Percentiles rank a stretch among this genome's conserved stretches.
phyloP scores from a whole-genome alignment of 37 sponge, comb jelly and placozoan genomes.

The Hexactinellida sp. region DNA sequence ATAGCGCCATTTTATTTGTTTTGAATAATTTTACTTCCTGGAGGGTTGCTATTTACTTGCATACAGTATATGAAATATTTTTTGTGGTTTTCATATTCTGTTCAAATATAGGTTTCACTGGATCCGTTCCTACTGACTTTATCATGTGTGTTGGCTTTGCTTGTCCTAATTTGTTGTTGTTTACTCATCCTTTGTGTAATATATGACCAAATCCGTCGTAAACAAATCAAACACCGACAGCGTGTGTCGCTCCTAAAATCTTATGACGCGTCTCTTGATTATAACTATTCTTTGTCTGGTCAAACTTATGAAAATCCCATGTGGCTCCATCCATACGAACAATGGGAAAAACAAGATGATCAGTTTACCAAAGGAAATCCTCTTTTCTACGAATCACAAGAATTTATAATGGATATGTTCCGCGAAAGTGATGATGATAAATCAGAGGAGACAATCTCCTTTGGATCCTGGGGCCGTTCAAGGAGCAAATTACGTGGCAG shows the following conservation, averaged over 20 bases:
- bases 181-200: neutral
- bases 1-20: no score
- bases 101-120: neutral
- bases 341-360: slow-evolving; percentile 10
- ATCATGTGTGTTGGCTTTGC: neutral
- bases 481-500: neutral
- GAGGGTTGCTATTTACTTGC: no score
- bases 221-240: slow-evolving; percentile 5
- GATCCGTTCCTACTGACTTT: neutral
- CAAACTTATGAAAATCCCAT: neutral
- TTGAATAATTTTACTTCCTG: no score
- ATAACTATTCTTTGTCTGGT: neutral
- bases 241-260: neutral
- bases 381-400: neutral
- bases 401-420: slow-evolving; percentile 7
- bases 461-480: neutral
- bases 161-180: neutral
- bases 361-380: neutral
- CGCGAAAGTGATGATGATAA: slow-evolving; percentile 8
- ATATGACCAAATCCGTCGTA: slow-evolving; percentile 2
- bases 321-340: slow-evolving; percentile 7
- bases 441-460: neutral
- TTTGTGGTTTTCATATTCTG: neutral
- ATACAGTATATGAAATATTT: no score
- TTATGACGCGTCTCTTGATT: slow-evolving; percentile 6